Conservation (phyloP, 1,140 invertebrate genomes). For the Neodiprion pinetum region DNA sequence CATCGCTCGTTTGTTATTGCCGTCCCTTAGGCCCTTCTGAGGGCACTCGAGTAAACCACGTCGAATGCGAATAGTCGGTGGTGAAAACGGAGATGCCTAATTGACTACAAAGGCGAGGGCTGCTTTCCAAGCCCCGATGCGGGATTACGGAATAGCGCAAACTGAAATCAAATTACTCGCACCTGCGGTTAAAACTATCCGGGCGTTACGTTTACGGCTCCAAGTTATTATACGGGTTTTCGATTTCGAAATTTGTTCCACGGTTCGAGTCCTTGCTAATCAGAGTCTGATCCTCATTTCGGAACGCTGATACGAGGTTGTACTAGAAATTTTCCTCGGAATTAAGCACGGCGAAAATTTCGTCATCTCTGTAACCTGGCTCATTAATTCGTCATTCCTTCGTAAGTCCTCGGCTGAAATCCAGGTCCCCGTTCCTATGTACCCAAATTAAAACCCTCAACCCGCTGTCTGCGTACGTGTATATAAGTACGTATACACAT, state of each 20-base stretch:
- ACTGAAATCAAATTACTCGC: neutral
- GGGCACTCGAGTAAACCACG: constrained; percentile 8
- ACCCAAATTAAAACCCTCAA: too few species aligned
- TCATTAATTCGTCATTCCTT: constrained; percentile 6
- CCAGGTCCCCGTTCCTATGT: neutral
- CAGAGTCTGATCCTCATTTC: too few species aligned
- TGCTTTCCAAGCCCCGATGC: neutral
- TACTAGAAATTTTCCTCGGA: too few species aligned
- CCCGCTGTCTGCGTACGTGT: too few species aligned
- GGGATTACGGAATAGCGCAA: constrained; percentile 1
- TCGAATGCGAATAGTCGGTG: neutral
- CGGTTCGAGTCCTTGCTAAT: too few species aligned
- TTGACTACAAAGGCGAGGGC: constrained; percentile 8
- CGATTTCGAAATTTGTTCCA: too few species aligned
- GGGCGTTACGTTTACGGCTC: too few species aligned
- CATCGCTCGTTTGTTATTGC: constrained; percentile 10
- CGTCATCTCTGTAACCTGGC: neutral
- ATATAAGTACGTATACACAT: too few species aligned
- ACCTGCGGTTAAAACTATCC: too few species aligned
- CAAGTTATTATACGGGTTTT: too few species aligned
- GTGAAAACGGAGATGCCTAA: neutral
- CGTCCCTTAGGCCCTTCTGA: neutral
- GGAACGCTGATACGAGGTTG: too few species aligned
- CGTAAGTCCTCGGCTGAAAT: neutral
- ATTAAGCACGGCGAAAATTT: too few species aligned